Evolutionary conservation across 2,113 vertebrate genomes (phyloP).

Genomic region (Daubentonia madagascariensis): DNA sequence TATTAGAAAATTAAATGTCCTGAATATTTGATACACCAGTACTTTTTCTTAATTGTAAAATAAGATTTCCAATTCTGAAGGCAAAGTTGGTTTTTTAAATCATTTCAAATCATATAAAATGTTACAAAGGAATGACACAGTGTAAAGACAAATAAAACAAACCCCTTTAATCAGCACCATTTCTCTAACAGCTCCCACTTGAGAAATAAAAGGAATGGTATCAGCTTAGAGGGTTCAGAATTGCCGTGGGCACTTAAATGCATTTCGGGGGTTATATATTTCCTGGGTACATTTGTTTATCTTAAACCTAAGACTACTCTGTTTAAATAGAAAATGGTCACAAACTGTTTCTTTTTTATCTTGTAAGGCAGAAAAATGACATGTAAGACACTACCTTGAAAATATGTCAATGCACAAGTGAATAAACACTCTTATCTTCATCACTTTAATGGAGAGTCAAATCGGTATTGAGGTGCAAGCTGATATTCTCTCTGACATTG

Average conservation of each 20-base stretch:
- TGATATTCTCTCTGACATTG: background rate
- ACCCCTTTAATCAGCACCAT: background rate
- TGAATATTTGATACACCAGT: background rate
- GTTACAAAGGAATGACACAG: background rate
- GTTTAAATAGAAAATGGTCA: constrained; percentile 52
- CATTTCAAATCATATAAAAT: background rate
- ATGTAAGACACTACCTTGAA: background rate
- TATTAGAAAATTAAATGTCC: background rate
- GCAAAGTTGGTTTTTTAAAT: background rate
- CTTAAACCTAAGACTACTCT: constrained; percentile 33
- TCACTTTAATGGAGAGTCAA: background rate
- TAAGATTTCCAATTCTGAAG: background rate
- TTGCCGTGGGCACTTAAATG: constrained; percentile 1
- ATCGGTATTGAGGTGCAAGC: background rate
- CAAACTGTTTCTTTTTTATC: constrained; percentile 60
- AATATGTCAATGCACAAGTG: background rate
- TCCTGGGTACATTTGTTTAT: constrained; percentile 27
- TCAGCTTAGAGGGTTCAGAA: background rate
- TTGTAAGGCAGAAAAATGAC: constrained; percentile 34
- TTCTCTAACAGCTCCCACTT: background rate
- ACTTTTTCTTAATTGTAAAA: constrained; percentile 8
- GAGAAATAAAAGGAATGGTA: background rate
- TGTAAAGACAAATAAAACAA: background rate
- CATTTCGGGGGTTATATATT: background rate
- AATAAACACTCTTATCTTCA: constrained; percentile 48